Conservation (phyloP, 2,888 invertebrate genomes). For the Clitarchus hookeri region DNA sequence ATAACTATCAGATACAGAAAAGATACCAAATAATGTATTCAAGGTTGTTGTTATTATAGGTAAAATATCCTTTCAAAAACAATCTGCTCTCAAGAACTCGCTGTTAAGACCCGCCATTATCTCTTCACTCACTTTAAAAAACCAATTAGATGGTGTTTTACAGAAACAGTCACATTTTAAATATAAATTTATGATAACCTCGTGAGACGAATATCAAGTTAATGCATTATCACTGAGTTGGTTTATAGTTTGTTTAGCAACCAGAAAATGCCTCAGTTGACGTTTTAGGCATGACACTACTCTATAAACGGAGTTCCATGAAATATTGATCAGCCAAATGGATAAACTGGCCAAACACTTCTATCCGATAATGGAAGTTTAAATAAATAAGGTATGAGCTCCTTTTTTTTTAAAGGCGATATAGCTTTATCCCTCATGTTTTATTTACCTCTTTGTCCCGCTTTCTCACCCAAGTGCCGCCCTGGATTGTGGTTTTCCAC, state of each 20-base stretch:
- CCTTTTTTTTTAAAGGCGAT: neutral
- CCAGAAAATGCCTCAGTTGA: neutral
- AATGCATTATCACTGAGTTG: too few relatives aligned
- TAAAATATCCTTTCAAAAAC: too few relatives aligned
- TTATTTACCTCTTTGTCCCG: conserved; percentile 14
- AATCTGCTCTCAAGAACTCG: too few relatives aligned
- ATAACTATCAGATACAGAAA: too few relatives aligned
- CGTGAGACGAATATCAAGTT: too few relatives aligned
- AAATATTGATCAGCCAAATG: conserved; percentile 5
- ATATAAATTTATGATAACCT: too few relatives aligned
- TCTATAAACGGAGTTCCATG: neutral
- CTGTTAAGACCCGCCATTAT: too few relatives aligned
- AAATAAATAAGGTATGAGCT: neutral
- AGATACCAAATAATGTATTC: too few relatives aligned
- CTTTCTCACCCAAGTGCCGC: neutral
- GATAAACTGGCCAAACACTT: neutral
- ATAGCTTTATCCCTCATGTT: conserved; percentile 14
- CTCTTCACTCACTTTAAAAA: too few relatives aligned
- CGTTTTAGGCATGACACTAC: neutral
- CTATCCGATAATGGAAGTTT: conserved; percentile 10
- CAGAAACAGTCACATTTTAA: too few relatives aligned
- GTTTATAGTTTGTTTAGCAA: neutral
- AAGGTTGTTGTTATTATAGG: too few relatives aligned
- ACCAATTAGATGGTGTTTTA: too few relatives aligned
- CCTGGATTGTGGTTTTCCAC: neutral